A percentile compares a stretch with the other conserved stretches of the same genome.
Evolutionary conservation across 2,888 invertebrate genomes (phyloP).

Genomic region (Mythimna lalbum): DNA sequence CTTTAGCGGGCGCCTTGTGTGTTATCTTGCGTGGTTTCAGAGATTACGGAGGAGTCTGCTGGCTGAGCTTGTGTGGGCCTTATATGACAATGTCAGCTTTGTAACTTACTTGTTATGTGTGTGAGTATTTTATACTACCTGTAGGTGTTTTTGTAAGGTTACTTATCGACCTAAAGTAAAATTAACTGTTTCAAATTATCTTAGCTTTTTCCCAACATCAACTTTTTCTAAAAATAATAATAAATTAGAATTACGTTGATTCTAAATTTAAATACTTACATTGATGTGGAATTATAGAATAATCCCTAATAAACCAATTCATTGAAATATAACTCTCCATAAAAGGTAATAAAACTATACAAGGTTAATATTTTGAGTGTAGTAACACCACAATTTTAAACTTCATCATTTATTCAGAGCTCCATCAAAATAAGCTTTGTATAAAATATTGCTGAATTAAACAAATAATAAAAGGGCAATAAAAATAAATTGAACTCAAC

Average conservation of each 20-base stretch:
- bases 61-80: conserved; percentile 57
- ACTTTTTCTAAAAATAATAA: too few species aligned
- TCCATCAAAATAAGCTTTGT: conserved; percentile 37
- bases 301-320: not conserved
- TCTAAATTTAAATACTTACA: too few species aligned
- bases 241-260: too few species aligned
- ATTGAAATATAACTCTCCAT: too few species aligned
- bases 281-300: not conserved
- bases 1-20: conserved; percentile 55
- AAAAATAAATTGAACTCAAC: conserved; percentile 53
- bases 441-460: conserved; percentile 47
- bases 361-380: not conserved
- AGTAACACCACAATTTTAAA: conserved; percentile 3
- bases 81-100: conserved; percentile 60
- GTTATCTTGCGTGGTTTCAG: conserved; percentile 61
- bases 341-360: too few species aligned
- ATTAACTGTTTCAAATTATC: too few species aligned
- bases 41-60: conserved; percentile 58
- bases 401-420: conserved; percentile 29
- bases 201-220: too few species aligned
- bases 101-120: conserved; percentile 22
- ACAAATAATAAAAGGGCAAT: conserved; percentile 42
- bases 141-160: too few species aligned
- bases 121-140: conserved; percentile 13
- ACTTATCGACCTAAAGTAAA: too few species aligned